phyloP scores from a whole-genome alignment of 2,797 vertebrate genomes.

The Pseudochirops cupreus region DNA sequence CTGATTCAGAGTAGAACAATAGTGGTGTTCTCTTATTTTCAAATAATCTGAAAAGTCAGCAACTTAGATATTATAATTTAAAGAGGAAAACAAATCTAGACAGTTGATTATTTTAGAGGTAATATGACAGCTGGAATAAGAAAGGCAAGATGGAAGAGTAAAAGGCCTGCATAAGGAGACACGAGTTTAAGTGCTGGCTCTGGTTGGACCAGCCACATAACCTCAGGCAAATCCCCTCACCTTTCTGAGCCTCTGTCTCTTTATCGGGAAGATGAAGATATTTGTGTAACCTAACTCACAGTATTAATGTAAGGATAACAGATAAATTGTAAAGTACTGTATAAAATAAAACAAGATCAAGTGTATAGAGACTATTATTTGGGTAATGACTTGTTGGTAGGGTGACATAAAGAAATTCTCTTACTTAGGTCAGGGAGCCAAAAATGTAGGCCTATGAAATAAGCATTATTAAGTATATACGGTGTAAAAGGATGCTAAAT shows the following conservation, averaged over 20 bases:
- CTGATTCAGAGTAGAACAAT: neutral
- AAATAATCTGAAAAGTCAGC: conserved; percentile 39
- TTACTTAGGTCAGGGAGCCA: conserved; percentile 7
- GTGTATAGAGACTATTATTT: neutral
- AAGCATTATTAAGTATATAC: neutral
- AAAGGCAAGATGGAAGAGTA: neutral
- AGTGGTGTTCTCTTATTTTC: neutral
- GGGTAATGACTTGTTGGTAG: neutral
- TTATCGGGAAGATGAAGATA: neutral
- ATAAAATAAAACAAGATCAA: neutral
- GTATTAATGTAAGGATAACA: neutral
- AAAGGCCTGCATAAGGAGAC: neutral
- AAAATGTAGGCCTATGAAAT: neutral
- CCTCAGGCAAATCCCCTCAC: neutral
- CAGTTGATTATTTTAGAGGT: conserved; percentile 17
- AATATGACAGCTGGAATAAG: neutral
- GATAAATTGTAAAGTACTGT: neutral
- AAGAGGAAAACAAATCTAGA: conserved; percentile 15
- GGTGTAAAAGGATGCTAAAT: conserved; percentile 1
- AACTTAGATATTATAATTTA: conserved; percentile 14
- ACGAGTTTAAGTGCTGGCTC: neutral
- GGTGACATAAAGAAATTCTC: neutral
- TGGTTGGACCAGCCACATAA: neutral
- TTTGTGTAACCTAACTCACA: neutral
- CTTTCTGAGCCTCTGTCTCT: neutral